Conservation (phyloP, 2,113 vertebrate genomes). For the Archilochus colubris region DNA sequence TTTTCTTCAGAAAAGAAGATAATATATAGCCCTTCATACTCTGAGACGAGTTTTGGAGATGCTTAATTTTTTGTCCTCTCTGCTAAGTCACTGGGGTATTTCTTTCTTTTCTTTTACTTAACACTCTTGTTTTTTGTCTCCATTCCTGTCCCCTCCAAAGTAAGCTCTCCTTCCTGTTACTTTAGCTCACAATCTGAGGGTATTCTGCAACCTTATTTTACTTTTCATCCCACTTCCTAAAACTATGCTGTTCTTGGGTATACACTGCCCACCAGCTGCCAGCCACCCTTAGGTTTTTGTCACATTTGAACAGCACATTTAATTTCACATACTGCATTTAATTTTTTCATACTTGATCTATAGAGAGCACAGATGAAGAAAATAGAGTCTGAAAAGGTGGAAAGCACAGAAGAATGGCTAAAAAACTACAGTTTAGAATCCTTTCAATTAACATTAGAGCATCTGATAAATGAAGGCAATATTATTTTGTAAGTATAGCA, state of each 20-base stretch:
- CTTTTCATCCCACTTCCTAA: background rate
- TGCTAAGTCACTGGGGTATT: background rate
- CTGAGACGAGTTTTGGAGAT: background rate
- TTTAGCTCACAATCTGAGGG: background rate
- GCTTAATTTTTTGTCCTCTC: background rate
- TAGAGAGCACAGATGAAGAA: constrained; percentile 51
- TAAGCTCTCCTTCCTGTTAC: background rate
- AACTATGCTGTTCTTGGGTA: background rate
- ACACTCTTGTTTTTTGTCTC: background rate
- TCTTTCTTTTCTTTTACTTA: background rate
- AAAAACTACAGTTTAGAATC: constrained; percentile 68
- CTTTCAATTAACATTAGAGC: constrained; percentile 71
- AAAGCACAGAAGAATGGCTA: constrained; percentile 78
- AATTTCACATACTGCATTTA: background rate
- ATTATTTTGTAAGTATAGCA: constrained; percentile 59
- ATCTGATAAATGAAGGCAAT: constrained; percentile 68
- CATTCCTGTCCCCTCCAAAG: background rate
- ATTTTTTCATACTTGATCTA: background rate
- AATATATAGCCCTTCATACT: background rate
- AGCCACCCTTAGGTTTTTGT: background rate
- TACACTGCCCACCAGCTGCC: background rate
- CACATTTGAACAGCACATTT: background rate
- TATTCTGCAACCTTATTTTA: background rate
- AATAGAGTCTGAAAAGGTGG: background rate
- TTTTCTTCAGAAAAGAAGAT: background rate